phyloP scores from a whole-genome alignment of 2,888 invertebrate genomes.

The Troilus luridus region DNA sequence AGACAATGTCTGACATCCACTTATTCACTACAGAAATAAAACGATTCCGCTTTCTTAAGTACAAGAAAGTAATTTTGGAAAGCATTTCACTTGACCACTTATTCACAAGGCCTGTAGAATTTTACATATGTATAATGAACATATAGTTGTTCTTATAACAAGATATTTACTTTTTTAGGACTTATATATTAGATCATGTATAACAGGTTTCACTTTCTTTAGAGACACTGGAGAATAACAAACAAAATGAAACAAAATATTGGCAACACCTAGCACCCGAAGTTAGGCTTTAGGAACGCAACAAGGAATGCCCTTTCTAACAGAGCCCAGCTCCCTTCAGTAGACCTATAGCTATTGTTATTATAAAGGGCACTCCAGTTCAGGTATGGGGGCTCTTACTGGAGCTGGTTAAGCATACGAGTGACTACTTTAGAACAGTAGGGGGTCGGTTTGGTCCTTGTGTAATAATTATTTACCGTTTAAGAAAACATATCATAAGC shows the following conservation, averaged over 20 bases:
- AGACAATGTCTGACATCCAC: too few species aligned
- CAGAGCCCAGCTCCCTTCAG: not conserved
- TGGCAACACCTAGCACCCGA: not conserved
- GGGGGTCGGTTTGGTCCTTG: not conserved
- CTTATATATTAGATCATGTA: too few species aligned
- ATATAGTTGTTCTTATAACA: too few species aligned
- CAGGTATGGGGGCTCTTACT: not conserved
- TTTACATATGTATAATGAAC: too few species aligned
- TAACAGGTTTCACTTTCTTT: not conserved
- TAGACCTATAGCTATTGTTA: not conserved
- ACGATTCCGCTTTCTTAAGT: too few species aligned
- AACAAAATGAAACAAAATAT: not conserved
- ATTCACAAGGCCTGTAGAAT: too few species aligned
- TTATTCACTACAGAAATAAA: too few species aligned
- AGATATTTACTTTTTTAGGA: too few species aligned
- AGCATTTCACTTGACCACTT: too few species aligned
- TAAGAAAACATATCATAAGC: not conserved
- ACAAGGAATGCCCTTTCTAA: conserved; percentile 25
- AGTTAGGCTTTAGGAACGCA: not conserved
- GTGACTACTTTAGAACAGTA: not conserved
- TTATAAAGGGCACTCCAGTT: conserved; percentile 10
- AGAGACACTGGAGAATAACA: not conserved
- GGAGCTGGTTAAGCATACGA: not conserved
- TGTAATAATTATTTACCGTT: not conserved
- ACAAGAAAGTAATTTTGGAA: too few species aligned